These are phyloP conservation scores for Apis florea DNA, from an alignment of 1,140 invertebrate species.

Conservation along the genomic window DNA sequence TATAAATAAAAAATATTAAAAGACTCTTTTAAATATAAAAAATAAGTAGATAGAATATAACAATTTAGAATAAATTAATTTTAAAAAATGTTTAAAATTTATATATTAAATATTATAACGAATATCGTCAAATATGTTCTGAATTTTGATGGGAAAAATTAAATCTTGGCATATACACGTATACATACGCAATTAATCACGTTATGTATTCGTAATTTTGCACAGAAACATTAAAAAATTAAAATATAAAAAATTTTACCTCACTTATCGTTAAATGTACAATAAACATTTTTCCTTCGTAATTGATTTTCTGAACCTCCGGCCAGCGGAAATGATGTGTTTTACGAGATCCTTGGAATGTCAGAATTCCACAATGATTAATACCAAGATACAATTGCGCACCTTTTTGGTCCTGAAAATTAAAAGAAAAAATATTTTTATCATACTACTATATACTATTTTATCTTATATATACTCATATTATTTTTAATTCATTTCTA, in stretches of 20 bases:
- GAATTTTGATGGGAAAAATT: too few relatives aligned
- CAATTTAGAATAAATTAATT: too few relatives aligned
- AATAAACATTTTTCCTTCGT: conserved; percentile 99
- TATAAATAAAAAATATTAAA: too few relatives aligned
- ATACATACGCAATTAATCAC: too few relatives aligned
- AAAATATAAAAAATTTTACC: conserved; percentile 74
- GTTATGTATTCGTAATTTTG: not conserved
- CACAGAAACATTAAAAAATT: not conserved
- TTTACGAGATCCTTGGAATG: conserved; percentile 95
- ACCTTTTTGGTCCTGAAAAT: conserved; percentile 90
- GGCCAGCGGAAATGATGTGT: conserved; percentile 97
- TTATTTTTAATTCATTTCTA: not conserved
- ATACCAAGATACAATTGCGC: conserved; percentile 96
- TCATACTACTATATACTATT: not conserved
- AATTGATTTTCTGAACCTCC: conserved; percentile 97
- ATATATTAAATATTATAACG: too few relatives aligned
- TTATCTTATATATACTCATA: not conserved
- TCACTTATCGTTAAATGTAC: conserved; percentile 90
- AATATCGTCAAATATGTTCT: too few relatives aligned
- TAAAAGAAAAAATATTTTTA: not conserved
- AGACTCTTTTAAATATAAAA: too few relatives aligned
- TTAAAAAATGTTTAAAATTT: too few relatives aligned
- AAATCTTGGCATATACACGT: too few relatives aligned
- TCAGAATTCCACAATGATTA: conserved; percentile 96
- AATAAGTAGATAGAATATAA: too few relatives aligned